Base-by-base conservation (phyloP, 2,888 invertebrate species). In the Conops quadrifasciatus region DNA sequence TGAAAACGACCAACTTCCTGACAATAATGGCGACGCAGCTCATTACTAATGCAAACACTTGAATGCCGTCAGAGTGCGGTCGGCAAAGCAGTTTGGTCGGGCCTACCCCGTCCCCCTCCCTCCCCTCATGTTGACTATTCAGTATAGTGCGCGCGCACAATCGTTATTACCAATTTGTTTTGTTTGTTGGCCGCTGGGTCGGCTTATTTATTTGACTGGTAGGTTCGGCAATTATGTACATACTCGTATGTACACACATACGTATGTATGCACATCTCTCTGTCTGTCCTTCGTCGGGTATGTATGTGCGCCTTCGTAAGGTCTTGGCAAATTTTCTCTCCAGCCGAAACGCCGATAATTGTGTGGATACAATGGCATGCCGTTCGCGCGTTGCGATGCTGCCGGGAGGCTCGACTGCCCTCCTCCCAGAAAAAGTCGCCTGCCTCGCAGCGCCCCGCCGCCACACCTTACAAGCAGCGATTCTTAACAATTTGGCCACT, bases 11-110 rank as follows among this genome's bases (percentile, higher is more conserved):
- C 73, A 73, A 74, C 74, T 74, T 73, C 72, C 75, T 75, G 74
- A 74, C 76, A 74, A 74, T 75, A 74, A 75, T 74, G 72, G 73
- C 74, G 74, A 74, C 73, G 74, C 75, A 74, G 76, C 76, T 76
- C 75, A 76, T 76, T 76, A 76, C 75, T 74, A 76, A 75, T 76
- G 76, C 76, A 76, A 76, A 75, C 75, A 76, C 75, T 76, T 76
- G 73, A 74, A 60, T 73, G 49, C 69, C 70, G 15, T 19, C 15
- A 16, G n/a, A 4, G 36, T 19, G 26, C 65, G 49, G 65, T 65
- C 66, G 66, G 36, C 15, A 53, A 53, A 53, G 53, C 53, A 53
- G 66, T 53, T 28, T 21, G 30, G 19, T 36, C 45, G 36, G 9
- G 36, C 9, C 9, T 9, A 36, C 36, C 36, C 36, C 36, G 9